Percentiles rank a stretch among this genome's conserved stretches.
Evolutionary conservation across 2,113 vertebrate species (phyloP).

Genomic region (Ginglymostoma cirratum): DNA sequence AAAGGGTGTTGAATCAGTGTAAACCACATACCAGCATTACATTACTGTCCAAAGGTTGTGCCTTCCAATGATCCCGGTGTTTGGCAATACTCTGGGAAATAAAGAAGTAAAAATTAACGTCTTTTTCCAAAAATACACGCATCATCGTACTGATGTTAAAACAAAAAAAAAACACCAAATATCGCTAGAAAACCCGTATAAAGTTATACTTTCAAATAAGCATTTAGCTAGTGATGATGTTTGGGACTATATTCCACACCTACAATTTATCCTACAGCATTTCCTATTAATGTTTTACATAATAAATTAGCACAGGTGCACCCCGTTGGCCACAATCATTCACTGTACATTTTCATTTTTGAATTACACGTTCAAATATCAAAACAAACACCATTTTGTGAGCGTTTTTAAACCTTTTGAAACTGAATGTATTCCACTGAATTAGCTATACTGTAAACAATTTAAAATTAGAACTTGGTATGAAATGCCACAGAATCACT

Average conservation of each 20-base stretch:
- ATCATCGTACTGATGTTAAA: neutral
- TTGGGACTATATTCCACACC: neutral
- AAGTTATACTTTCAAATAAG: neutral
- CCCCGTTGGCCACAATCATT: neutral
- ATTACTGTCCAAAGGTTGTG: conserved; percentile 81
- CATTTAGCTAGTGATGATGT: neutral
- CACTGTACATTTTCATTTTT: neutral
- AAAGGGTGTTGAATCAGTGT: neutral
- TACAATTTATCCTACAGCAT: neutral
- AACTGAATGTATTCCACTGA: neutral
- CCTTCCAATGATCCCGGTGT: conserved; percentile 78
- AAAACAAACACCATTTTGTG: neutral
- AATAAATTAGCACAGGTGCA: neutral
- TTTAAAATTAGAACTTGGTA: neutral
- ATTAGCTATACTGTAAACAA: neutral
- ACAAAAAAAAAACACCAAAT: neutral
- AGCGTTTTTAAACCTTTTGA: neutral
- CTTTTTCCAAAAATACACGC: neutral
- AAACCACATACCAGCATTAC: conserved; percentile 67
- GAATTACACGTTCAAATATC: neutral
- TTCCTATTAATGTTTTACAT: neutral
- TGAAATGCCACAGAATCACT: neutral
- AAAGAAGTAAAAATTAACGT: conserved; percentile 40
- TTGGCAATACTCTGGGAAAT: conserved; percentile 75
- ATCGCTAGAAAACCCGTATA: neutral